These are phyloP conservation scores for Lithobates sylvaticus DNA, from an alignment of 2,797 vertebrate species.

Conservation along the genomic window DNA sequence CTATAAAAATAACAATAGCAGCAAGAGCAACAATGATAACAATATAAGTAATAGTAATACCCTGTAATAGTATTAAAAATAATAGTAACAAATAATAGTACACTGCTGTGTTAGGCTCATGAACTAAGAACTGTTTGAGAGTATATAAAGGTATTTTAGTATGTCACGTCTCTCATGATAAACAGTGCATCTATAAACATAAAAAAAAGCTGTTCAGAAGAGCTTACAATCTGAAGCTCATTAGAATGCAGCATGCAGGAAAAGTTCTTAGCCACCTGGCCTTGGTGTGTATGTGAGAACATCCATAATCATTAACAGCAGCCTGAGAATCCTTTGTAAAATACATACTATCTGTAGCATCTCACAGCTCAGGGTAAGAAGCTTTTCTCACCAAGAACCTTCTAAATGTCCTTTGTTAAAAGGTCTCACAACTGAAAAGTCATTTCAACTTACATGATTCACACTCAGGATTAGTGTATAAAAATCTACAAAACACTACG, in stretches of 20 bases:
- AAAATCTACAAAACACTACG: conserved; percentile 27
- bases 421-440: conserved; percentile 57
- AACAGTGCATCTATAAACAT: too few relatives aligned
- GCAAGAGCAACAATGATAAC: too few relatives aligned
- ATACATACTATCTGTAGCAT: conserved; percentile 49
- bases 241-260: not conserved
- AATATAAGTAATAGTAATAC: too few relatives aligned
- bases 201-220: too few relatives aligned
- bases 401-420: conserved; percentile 58
- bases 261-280: not conserved
- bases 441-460: conserved; percentile 49
- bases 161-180: too few relatives aligned
- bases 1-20: too few relatives aligned
- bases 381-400: conserved; percentile 57
- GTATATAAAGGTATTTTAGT: too few relatives aligned
- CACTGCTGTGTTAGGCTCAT: too few relatives aligned
- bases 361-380: conserved; percentile 54
- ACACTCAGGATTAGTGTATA: conserved; percentile 51
- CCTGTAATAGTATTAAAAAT: too few relatives aligned
- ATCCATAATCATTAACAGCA: conserved; percentile 43
- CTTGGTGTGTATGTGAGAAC: not conserved
- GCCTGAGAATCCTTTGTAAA: conserved; percentile 33
- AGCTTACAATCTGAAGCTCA: too few relatives aligned
- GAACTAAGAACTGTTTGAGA: too few relatives aligned
- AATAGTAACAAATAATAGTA: too few relatives aligned